These are phyloP conservation scores for Saimiri boliviensis DNA, from an alignment of 2,113 vertebrate species.

Conservation along the genomic window DNA sequence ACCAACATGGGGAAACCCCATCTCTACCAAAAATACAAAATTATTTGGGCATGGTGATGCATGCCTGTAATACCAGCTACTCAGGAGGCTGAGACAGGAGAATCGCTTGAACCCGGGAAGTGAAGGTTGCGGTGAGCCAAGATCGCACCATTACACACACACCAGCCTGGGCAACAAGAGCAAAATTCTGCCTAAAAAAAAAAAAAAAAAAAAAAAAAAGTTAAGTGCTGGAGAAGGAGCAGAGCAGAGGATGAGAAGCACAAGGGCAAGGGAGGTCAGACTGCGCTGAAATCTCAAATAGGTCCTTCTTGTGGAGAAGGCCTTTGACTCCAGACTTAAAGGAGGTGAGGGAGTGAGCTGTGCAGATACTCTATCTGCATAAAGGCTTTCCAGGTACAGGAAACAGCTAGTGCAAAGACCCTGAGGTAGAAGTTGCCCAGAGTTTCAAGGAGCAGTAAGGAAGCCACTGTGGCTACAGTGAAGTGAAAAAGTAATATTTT, in stretches of 20 bases:
- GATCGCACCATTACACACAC: too few species aligned
- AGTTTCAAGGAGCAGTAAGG: background rate
- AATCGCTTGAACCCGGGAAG: too few species aligned
- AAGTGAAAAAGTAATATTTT: background rate
- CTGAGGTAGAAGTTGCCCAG: background rate
- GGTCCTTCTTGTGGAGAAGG: background rate
- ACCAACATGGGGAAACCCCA: too few species aligned
- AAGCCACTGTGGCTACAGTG: background rate
- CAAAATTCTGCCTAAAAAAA: too few species aligned
- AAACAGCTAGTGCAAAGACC: background rate
- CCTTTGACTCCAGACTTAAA: background rate
- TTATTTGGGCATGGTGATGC: too few species aligned
- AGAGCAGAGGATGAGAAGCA: background rate
- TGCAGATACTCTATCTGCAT: background rate
- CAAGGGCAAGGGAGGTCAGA: background rate
- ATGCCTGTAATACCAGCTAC: too few species aligned
- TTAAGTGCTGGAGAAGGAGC: background rate
- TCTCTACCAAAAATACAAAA: too few species aligned
- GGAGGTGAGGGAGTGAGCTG: background rate
- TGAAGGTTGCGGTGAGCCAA: too few species aligned
- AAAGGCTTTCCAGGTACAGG: background rate
- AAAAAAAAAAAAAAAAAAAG: background rate
- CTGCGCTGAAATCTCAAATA: background rate
- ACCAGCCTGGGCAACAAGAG: too few species aligned
- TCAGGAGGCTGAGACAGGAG: too few species aligned